phyloP scores from a whole-genome alignment of 1,140 invertebrate genomes.

The Acromyrmex heyeri region DNA sequence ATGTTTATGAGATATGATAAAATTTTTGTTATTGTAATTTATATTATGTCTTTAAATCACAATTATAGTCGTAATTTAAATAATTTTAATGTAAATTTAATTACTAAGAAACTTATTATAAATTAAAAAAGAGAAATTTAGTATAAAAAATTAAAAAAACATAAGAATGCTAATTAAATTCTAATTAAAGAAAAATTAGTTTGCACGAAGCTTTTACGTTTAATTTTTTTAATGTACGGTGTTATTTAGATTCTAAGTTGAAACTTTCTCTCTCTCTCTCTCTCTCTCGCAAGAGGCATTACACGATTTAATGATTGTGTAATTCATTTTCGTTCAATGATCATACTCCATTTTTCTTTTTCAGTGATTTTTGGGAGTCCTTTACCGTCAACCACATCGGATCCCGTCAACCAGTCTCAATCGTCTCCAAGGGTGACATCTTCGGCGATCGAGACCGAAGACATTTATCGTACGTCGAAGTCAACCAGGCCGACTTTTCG shows the following conservation, averaged over 20 bases:
- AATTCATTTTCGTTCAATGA: constrained; percentile 23
- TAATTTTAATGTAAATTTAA: constrained; percentile 13
- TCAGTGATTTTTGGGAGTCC: constrained; percentile 78
- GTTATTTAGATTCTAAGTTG: not conserved
- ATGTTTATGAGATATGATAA: too few relatives aligned
- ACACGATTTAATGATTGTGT: constrained; percentile 7
- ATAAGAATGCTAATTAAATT: not conserved
- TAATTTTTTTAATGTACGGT: not conserved
- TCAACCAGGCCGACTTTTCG: constrained; percentile 72
- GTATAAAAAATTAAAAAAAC: not conserved
- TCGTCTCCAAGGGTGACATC: constrained; percentile 29
- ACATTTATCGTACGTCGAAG: constrained; percentile 44
- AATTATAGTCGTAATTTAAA: not conserved
- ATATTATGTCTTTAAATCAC: not conserved
- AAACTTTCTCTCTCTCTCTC: too few relatives aligned
- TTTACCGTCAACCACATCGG: constrained; percentile 77
- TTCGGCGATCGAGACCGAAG: constrained; percentile 33
- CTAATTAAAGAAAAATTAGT: not conserved
- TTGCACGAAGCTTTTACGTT: not conserved
- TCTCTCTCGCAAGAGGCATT: not conserved
- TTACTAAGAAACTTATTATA: not conserved
- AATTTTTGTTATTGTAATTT: not conserved
- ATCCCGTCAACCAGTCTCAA: constrained; percentile 64
- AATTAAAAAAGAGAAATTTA: not conserved
- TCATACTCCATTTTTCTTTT: not conserved